Conservation (phyloP, 2,888 invertebrate species). For the Halictus quadricinctus region DNA sequence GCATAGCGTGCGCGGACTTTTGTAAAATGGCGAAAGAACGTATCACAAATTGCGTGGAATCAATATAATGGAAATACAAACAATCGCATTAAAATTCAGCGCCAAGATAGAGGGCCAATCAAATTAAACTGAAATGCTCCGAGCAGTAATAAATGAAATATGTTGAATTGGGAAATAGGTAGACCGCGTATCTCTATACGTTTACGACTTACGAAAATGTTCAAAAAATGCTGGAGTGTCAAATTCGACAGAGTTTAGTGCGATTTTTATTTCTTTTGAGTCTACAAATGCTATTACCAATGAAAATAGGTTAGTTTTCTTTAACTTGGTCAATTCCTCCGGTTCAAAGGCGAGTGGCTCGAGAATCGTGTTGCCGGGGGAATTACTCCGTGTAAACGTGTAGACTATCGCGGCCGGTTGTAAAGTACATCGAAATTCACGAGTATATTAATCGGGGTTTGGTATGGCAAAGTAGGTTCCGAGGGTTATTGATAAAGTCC, state of each 20-base stretch:
- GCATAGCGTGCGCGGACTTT: too few relatives aligned
- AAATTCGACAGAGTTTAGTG: too few relatives aligned
- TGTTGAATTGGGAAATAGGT: not conserved
- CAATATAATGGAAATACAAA: not conserved
- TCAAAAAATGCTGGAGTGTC: too few relatives aligned
- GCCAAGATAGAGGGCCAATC: not conserved
- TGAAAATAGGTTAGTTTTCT: not conserved
- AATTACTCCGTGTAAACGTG: not conserved
- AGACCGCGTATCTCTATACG: too few relatives aligned
- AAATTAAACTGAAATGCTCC: not conserved
- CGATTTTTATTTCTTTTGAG: too few relatives aligned
- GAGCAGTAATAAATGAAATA: not conserved
- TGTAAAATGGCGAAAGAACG: too few relatives aligned
- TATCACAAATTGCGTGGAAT: not conserved
- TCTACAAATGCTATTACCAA: too few relatives aligned
- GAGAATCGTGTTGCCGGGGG: not conserved
- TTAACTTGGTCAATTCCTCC: not conserved
- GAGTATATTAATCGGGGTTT: constrained; percentile 37
- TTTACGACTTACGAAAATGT: too few relatives aligned
- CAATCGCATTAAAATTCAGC: not conserved
- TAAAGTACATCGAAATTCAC: constrained; percentile 32
- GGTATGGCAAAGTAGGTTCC: constrained; percentile 14
- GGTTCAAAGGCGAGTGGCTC: not conserved
- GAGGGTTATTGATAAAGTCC: constrained; percentile 36
- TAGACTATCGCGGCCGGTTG: constrained; percentile 13